These are phyloP conservation scores for Chaetodon trifascialis DNA, from an alignment of 2,113 vertebrate genomes.

Conservation along the genomic window DNA sequence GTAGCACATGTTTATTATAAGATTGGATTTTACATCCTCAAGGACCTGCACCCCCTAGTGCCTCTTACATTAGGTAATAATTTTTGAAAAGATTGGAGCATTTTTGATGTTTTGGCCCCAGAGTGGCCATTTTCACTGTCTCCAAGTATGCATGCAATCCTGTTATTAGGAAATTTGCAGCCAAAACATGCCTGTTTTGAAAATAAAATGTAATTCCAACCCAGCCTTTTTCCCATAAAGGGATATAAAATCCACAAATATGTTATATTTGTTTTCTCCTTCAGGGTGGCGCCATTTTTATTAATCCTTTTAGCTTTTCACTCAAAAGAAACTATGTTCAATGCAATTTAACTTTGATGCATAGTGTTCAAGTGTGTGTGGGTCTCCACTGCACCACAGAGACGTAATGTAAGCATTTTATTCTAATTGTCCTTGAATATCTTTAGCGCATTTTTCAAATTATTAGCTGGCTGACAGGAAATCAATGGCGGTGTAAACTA, in stretches of 20 bases:
- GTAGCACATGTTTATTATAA: slow-evolving; percentile 7
- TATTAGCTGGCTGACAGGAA: slow-evolving; percentile 11
- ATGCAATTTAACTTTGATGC: not conserved
- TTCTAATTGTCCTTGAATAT: slow-evolving; percentile 28
- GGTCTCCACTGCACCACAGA: not conserved
- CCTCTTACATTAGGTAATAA: slow-evolving; percentile 18
- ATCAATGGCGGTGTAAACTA: slow-evolving; percentile 13
- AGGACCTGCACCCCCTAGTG: not conserved
- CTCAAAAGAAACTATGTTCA: slow-evolving; percentile 3
- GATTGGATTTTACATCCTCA: slow-evolving; percentile 26
- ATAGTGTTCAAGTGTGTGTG: not conserved
- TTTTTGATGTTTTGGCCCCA: slow-evolving; percentile 31
- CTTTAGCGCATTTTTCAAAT: slow-evolving; percentile 27
- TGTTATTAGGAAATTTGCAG: slow-evolving; percentile 38
- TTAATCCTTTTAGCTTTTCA: not conserved
- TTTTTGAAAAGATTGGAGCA: slow-evolving; percentile 21
- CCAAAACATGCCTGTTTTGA: slow-evolving; percentile 7
- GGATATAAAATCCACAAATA: slow-evolving; percentile 19
- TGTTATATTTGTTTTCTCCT: slow-evolving; percentile 2
- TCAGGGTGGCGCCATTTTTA: not conserved
- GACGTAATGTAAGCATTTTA: not conserved
- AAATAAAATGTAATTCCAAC: slow-evolving; percentile 22
- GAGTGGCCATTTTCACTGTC: slow-evolving; percentile 26
- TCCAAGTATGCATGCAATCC: slow-evolving; percentile 31
- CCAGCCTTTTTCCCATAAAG: slow-evolving; percentile 3